phyloP scores from a whole-genome alignment of 2,113 vertebrate genomes.

The Nyctereutes procyonoides region DNA sequence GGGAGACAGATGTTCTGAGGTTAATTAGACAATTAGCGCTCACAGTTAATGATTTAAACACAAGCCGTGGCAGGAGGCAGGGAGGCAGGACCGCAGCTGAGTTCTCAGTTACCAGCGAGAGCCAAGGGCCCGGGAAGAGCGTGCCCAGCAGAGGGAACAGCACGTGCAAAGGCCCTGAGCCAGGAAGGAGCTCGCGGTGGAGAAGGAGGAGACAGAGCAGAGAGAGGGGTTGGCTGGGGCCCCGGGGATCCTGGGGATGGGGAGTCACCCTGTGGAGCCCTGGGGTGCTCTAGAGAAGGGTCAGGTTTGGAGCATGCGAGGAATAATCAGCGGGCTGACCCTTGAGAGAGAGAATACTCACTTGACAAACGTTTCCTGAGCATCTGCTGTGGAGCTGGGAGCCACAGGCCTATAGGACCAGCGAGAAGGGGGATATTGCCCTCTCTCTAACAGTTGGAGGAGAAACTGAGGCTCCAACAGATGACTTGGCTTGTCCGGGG shows the following conservation, averaged over 20 bases:
- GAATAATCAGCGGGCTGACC: background rate
- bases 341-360: background rate
- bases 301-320: background rate
- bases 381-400: background rate
- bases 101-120: background rate
- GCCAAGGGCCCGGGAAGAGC: background rate
- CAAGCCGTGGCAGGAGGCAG: background rate
- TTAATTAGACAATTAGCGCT: background rate
- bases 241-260: background rate
- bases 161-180: background rate
- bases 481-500: background rate
- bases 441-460: background rate
- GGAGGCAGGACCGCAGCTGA: background rate
- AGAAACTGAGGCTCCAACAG: background rate
- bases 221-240: background rate
- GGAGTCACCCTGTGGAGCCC: background rate
- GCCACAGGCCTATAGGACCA: background rate
- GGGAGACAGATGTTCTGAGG: background rate
- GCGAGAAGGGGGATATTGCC: too few relatives aligned
- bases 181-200: background rate
- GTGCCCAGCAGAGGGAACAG: background rate
- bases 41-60: background rate
- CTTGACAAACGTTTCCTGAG: background rate
- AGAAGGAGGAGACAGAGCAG: background rate
- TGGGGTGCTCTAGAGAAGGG: background rate